These are phyloP conservation scores for Hylia prasina DNA, from an alignment of 2,113 vertebrate genomes.

Conservation along the genomic window DNA sequence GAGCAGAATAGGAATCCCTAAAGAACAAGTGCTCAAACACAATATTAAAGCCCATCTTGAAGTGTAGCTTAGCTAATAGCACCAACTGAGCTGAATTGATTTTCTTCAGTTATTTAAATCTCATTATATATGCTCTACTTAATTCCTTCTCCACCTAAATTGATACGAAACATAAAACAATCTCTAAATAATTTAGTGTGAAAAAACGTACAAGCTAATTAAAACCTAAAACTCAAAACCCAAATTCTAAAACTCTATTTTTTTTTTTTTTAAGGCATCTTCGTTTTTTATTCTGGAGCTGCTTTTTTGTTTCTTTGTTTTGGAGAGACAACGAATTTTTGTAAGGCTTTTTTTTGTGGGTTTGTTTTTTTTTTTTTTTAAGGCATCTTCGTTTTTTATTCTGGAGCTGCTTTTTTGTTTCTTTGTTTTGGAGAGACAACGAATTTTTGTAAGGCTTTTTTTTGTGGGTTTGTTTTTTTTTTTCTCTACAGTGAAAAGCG, in stretches of 20 bases:
- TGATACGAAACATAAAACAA: constrained; percentile 4
- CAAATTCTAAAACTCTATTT: neutral
- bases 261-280: neutral
- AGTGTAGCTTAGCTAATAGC: constrained; percentile 12
- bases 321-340: neutral
- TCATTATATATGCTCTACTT: constrained; percentile 19
- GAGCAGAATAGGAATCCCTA: neutral
- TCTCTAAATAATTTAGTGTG: constrained; percentile 22
- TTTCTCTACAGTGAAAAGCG: neutral
- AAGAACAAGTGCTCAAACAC: neutral
- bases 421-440: neutral
- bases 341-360: rapidly evolving
- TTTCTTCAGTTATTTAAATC: constrained; percentile 28
- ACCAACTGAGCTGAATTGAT: neutral
- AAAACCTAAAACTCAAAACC: constrained; percentile 1
- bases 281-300: neutral
- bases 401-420: neutral
- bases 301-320: neutral
- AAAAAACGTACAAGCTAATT: constrained; percentile 31
- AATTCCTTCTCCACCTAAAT: constrained; percentile 25
- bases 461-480: neutral
- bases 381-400: neutral
- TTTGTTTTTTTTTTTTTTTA: neutral
- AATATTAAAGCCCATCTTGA: neutral
- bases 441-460: neutral